Percentiles rank a stretch among this genome's conserved stretches.
Conservation (phyloP, 2,888 invertebrate species). For the Pocota personata region DNA sequence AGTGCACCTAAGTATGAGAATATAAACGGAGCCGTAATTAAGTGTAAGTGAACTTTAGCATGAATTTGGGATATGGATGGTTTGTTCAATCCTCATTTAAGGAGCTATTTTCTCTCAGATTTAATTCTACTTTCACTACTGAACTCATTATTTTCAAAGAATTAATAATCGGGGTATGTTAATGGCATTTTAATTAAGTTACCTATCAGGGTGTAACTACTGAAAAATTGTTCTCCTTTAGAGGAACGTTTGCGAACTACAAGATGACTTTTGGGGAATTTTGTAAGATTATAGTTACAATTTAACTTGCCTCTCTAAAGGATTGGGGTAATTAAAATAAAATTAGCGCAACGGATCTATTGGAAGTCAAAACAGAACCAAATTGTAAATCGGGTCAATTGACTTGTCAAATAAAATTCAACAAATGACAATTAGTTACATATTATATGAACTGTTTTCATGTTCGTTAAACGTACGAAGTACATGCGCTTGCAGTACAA, state of each 20-base stretch:
- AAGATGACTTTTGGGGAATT: not conserved
- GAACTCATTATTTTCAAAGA: not conserved
- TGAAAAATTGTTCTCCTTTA: not conserved
- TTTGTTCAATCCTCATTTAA: not conserved
- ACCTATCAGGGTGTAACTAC: not conserved
- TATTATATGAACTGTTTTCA: too few species aligned
- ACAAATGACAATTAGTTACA: too few species aligned
- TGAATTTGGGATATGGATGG: not conserved
- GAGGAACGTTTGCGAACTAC: not conserved
- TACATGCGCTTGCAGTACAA: too few species aligned
- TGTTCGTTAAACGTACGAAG: too few species aligned
- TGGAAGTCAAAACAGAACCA: too few species aligned
- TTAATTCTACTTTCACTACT: not conserved
- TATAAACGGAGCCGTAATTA: not conserved
- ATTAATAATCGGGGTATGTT: not conserved
- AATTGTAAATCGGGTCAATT: too few species aligned
- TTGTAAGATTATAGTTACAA: not conserved
- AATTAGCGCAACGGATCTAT: too few species aligned
- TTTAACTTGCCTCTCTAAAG: too few species aligned
- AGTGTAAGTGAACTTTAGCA: not conserved
- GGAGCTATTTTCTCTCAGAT: not conserved
- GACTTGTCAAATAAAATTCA: too few species aligned
- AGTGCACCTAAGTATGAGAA: not conserved
- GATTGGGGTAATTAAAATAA: too few species aligned
- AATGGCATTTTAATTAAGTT: not conserved